Evolutionary conservation across 2,797 vertebrate species (phyloP), one percentile per base, ranked within the genome.

Genomic region (Lophotriccus pileatus): DNA sequence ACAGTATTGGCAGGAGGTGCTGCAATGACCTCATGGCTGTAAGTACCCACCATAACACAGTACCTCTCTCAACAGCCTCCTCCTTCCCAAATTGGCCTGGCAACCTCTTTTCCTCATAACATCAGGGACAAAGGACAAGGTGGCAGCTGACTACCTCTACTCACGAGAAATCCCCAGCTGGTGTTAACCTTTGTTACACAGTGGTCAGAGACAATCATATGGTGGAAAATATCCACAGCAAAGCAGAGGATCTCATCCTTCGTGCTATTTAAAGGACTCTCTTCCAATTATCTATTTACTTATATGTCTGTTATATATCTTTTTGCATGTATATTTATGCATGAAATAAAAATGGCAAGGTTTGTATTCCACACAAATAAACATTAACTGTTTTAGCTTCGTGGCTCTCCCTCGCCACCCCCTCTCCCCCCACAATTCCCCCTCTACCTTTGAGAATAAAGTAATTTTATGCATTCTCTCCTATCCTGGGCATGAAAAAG

Each of bases 401-500:
- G 16, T 52, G 66, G 53, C 11, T 22, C 36, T 22, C 73, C 58
- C n/a, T 17, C 8, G 17, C 37, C 8, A 5, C 0, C 13, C 25
- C 16, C 8, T 21, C 5, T 39, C n/a, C n/a, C n/a, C n/a, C n/a
- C n/a, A n/a, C n/a, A 0, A 1, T 8, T 25, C n/a, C 32, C 58
- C 13, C 30, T 49, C 32, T 72, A 56, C 72, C 43, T 96, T 91
- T 90, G 85, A 80, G 66, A 89, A 86, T 89, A 95, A 90, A 96
- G 68, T 91, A 19, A 80, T 94, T 97, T 97, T 95, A 95, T 97
- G 78, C 77, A 76, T 97, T 96, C 81, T 95, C 46, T 96, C 64
- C 85, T 97, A 79, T 96, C 87, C 93, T 96, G 95, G 93, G 82
- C 95, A 95, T 96, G 96, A 95, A 98, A 98, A 98, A 94, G 92